Evolutionary conservation across 1,140 invertebrate genomes (phyloP).

Genomic region (Zaprionus africanus): DNA sequence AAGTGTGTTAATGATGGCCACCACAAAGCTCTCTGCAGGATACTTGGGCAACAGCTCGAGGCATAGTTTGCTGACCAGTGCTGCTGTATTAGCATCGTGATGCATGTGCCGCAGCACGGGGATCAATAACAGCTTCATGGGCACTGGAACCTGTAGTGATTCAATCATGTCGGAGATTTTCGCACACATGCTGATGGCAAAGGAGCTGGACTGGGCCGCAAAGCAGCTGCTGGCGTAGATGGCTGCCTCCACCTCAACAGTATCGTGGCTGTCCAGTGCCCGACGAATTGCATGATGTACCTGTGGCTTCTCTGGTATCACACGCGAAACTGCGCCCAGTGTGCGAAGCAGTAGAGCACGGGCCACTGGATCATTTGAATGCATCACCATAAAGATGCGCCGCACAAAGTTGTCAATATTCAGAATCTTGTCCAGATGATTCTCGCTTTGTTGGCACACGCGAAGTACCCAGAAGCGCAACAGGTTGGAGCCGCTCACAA

Average conservation of each 20-base stretch:
- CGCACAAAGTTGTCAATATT: slow-evolving; percentile 98
- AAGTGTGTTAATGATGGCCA: slow-evolving; percentile 93
- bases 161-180: slow-evolving; percentile 98
- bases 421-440: slow-evolving; percentile 97
- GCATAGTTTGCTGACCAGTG: slow-evolving; percentile 92
- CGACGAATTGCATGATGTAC: slow-evolving; percentile 97
- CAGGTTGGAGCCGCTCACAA: slow-evolving; percentile 96
- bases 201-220: slow-evolving; percentile 95
- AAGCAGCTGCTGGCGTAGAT: slow-evolving; percentile 97
- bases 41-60: slow-evolving; percentile 93
- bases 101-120: slow-evolving; percentile 97
- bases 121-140: slow-evolving; percentile 95
- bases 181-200: slow-evolving; percentile 98
- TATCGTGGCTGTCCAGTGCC: slow-evolving; percentile 97
- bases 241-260: slow-evolving; percentile 97
- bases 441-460: slow-evolving; percentile 97
- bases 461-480: slow-evolving; percentile 96
- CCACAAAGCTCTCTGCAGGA: slow-evolving; percentile 94
- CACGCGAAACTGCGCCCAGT: slow-evolving; percentile 95
- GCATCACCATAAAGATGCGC: slow-evolving; percentile 96
- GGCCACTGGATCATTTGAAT: slow-evolving; percentile 98
- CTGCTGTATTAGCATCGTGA: slow-evolving; percentile 93
- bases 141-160: slow-evolving; percentile 94
- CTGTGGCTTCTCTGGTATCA: slow-evolving; percentile 96
- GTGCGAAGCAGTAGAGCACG: slow-evolving; percentile 95